Percentiles rank a stretch among this genome's conserved stretches.
Conservation (phyloP, 2,113 vertebrate genomes). For the Gorsachius goisagi region DNA sequence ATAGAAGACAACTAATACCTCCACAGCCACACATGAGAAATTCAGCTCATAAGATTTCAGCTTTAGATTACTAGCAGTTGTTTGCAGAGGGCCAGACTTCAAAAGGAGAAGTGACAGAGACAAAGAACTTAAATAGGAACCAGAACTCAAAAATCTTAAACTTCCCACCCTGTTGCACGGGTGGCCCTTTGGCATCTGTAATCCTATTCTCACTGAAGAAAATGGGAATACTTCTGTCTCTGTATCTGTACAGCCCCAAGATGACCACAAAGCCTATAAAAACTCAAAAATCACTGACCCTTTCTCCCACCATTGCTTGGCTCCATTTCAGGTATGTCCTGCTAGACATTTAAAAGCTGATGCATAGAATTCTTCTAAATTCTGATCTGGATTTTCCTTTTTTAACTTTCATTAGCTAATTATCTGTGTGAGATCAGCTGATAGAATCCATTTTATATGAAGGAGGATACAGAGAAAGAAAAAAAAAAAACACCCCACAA, state of each 20-base stretch:
- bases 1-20: not conserved
- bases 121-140: conserved; percentile 35
- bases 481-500: no score
- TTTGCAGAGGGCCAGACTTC: conserved; percentile 40
- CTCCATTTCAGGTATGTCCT: not conserved
- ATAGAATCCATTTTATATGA: not conserved
- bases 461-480: not conserved
- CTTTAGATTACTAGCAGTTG: conserved; percentile 46
- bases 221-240: not conserved
- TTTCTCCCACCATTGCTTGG: not conserved
- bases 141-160: conserved; percentile 35
- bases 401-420: not conserved
- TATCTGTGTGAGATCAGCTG: not conserved
- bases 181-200: not conserved
- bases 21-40: conserved; percentile 20
- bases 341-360: not conserved
- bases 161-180: conserved; percentile 12
- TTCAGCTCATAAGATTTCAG: not conserved
- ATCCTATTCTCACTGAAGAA: not conserved
- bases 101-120: conserved; percentile 20
- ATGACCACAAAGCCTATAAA: not conserved
- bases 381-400: not conserved
- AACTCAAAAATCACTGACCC: not conserved
- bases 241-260: not conserved
- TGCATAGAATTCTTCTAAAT: not conserved